phyloP scores from a whole-genome alignment of 2,888 invertebrate species.

The Caradrina kadenii region DNA sequence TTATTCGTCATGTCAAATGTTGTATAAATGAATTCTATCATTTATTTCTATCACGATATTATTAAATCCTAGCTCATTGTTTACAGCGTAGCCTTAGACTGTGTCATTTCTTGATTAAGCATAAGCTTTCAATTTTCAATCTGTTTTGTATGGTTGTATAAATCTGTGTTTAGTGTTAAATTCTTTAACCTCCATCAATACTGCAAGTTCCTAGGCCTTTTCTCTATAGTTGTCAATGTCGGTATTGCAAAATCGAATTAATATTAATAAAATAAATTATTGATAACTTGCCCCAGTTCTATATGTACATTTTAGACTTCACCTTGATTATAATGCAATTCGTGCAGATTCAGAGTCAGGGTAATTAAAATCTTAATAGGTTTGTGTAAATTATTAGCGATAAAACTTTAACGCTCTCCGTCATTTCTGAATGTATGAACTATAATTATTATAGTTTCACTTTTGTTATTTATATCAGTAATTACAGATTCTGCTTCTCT shows the following conservation, averaged over 20 bases:
- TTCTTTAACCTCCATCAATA: not conserved
- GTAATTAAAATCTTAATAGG: not conserved
- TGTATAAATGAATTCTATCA: constrained; percentile 5
- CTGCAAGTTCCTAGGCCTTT: constrained; percentile 5
- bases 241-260: constrained; percentile 30
- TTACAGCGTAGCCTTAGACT: not conserved
- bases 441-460: constrained; percentile 8
- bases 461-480: not conserved
- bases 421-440: constrained; percentile 8
- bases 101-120: not conserved
- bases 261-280: constrained; percentile 2
- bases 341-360: not conserved
- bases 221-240: constrained; percentile 32
- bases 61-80: not conserved
- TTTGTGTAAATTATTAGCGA: not conserved
- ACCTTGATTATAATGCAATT: constrained; percentile 21
- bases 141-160: not conserved
- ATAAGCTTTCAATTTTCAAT: not conserved
- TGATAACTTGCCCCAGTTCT: not conserved
- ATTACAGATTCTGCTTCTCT: not conserved
- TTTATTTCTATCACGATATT: not conserved
- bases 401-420: constrained; percentile 13
- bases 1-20: not conserved
- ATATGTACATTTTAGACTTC: constrained; percentile 9
- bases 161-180: constrained; percentile 1